Evolutionary conservation across 2,113 vertebrate genomes (phyloP), one percentile per base, ranked within the genome.

Genomic region (Probosciger aterrimus): DNA sequence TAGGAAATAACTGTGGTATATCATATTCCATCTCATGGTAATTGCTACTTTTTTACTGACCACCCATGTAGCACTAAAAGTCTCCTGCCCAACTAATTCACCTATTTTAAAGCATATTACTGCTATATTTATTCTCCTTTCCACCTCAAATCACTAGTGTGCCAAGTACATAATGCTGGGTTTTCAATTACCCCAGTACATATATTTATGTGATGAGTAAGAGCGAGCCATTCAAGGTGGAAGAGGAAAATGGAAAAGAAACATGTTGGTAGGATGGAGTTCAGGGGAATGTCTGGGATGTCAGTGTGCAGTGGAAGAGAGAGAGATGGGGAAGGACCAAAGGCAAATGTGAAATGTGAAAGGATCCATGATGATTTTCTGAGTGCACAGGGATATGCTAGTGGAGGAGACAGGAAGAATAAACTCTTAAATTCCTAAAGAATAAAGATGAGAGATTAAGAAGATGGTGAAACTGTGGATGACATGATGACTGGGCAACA

Each of bases 31-130:
- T 90, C 78, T 91, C 94, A 91, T 80, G 75, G 84, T 96, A 96
- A 96, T 97, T 96, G 78, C 84, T 95, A 63, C 84, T 86, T 96
- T 97, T 95, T 91, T 94, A 80, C 87, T 96, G 93, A 86, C 93
- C 90, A 80, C 92, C 89, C 46, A 65, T 57, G 50, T 87, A 74
- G 90, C 71, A 85, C 94, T 94, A 95, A 95, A 96, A 94, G 78
- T 95, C 92, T 93, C 94, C 94, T 93, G 63, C 78, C 86, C 90
- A 79, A 94, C 87, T 95, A 96, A 96, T 97, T 96, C 92, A 91
- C 85, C 78, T 85, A 85, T 95, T 96, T 95, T 91, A 92, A 95
- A 90, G 70, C 44, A 65, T 92, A 96, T 89, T 96, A 90, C 84
- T 74, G 65, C 64, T 95, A 84, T 96, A 97, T 95, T 96, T 95